Evolutionary conservation across 2,888 invertebrate genomes (phyloP), one percentile per base, ranked within the genome.

Genomic region (Heliconius ethilla): DNA sequence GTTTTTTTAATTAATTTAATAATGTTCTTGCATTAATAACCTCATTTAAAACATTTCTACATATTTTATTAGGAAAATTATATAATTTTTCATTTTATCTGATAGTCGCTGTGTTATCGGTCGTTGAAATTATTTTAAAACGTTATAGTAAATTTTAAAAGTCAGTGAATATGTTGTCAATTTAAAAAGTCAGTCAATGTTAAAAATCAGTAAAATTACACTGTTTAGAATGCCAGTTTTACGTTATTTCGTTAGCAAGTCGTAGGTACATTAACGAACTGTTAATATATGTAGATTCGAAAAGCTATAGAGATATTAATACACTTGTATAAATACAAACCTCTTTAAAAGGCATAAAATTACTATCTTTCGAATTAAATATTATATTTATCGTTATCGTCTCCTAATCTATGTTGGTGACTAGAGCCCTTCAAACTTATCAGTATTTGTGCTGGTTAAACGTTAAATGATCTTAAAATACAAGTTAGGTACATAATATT

Each of bases 391-490:
- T 22, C 13, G 13, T n/a, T 40, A n/a, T 33, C 62, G 25, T 70
- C 2, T 22, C n/a, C n/a, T 59, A 72, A 29, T 72, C 13, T 72
- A 55, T 29, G 55, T n/a, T 33, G n/a, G 55, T 59, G 29, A 59
- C 33, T 72, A 70, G 29, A 70, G 22, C 33, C 29, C 55, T 55
- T 59, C 2, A 51, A 51, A 72, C 33, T 72, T 72, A 59, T 59
- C 33, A 72, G 33, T 72, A 70, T n/a, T 59, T 59, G 72, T 72
- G 72, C 72, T 59, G 72, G n/a, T 33, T 72, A 33, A 70, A 70
- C 29, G 22, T 70, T 70, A 29, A 70, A 70, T 51, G 13, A 29
- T 70, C 13, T 70, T 70, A 55, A 55, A 22, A 18, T 70, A 51
- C 70, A 70, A 55, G 55, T 55, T 40, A 33, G 33, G 33, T 33